phyloP scores from a whole-genome alignment of 2,888 invertebrate genomes.

The Pollenia amentaria region DNA sequence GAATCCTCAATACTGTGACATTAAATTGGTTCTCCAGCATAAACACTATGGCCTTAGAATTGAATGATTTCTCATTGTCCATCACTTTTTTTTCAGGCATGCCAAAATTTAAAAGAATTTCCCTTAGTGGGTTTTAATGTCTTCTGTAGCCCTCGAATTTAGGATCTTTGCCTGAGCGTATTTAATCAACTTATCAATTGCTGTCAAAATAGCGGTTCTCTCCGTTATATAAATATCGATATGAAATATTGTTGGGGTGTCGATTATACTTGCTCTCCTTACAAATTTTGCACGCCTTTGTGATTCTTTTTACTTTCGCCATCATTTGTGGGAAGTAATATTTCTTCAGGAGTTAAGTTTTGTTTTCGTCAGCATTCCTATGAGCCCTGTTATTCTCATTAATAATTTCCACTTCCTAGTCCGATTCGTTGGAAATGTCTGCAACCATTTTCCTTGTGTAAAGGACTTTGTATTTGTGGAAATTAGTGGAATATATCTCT shows the following conservation, averaged over 20 bases:
- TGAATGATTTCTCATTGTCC: too few relatives aligned
- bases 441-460: constrained; percentile 30
- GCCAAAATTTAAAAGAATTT: too few relatives aligned
- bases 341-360: constrained; percentile 14
- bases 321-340: constrained; percentile 21
- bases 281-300: constrained; percentile 59
- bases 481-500: constrained; percentile 27
- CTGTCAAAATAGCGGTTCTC: constrained; percentile 45
- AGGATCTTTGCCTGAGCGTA: constrained; percentile 29
- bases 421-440: constrained; percentile 39
- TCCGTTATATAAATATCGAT: constrained; percentile 23
- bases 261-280: constrained; percentile 51
- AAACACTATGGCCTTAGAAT: too few relatives aligned
- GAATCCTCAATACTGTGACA: too few relatives aligned
- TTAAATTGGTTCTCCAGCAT: too few relatives aligned
- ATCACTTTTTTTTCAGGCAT: too few relatives aligned
- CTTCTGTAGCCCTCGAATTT: constrained; percentile 42
- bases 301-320: too few relatives aligned
- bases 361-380: constrained; percentile 40
- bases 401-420: constrained; percentile 54
- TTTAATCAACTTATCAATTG: constrained; percentile 46
- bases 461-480: constrained; percentile 58
- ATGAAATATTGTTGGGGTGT: constrained; percentile 54
- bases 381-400: constrained; percentile 41
- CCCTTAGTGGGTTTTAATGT: too few relatives aligned